These are phyloP conservation scores for Hydrozoanthus gracilis DNA, from an alignment of 92 coral and sea anemone genomes.

Conservation along the genomic window DNA sequence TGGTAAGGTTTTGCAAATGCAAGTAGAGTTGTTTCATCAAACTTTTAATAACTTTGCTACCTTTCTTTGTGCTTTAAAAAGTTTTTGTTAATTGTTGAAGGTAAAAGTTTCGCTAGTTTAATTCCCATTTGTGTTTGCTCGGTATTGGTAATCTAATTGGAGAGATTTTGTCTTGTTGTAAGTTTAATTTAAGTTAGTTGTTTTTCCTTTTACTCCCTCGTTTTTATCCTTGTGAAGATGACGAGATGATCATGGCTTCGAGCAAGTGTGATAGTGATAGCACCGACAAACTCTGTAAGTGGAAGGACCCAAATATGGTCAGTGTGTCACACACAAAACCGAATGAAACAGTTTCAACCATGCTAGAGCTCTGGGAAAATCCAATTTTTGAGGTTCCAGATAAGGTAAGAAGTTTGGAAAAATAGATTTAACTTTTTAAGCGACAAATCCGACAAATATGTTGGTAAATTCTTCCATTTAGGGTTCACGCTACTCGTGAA, in stretches of 20 bases:
- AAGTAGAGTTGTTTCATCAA: too few species aligned
- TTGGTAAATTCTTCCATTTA: too few species aligned
- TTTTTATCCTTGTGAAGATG: neutral
- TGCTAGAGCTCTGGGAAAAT: constrained; percentile 85
- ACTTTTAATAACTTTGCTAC: too few species aligned
- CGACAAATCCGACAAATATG: too few species aligned
- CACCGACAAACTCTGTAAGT: constrained; percentile 54
- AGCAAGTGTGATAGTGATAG: constrained; percentile 35
- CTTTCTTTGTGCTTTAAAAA: too few species aligned
- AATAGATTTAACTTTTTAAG: too few species aligned
- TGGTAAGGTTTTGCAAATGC: too few species aligned
- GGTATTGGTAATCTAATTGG: neutral
- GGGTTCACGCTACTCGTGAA: too few species aligned
- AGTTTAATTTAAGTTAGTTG: neutral
- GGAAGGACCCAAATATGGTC: constrained; percentile 46
- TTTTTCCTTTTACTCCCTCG: too few species aligned
- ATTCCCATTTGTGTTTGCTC: too few species aligned
- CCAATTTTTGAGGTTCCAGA: constrained; percentile 83
- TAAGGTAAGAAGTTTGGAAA: constrained; percentile 61
- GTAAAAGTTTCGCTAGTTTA: too few species aligned
- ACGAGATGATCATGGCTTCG: neutral
- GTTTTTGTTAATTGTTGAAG: too few species aligned
- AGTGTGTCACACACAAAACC: constrained; percentile 27
- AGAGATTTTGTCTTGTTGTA: neutral
- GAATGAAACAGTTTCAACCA: constrained; percentile 51